Base-by-base conservation (phyloP, 1,140 invertebrate genomes). In the Caenorhabditis briggsae region DNA sequence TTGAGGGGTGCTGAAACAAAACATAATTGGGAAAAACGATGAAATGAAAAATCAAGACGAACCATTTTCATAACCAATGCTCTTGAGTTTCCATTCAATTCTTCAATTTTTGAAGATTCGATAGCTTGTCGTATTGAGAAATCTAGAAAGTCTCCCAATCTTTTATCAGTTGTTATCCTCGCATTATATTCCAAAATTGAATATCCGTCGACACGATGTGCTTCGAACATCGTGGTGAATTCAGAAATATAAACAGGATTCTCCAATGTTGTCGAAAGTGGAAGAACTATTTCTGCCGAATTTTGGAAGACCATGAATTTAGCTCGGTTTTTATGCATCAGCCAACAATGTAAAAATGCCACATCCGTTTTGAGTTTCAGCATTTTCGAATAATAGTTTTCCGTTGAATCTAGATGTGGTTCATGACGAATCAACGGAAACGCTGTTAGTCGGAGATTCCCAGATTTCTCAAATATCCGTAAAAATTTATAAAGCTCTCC, bases 281-380 rank as follows among this genome's bases (percentile, higher is more conserved):
- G 70, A 50, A 78, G 46, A 78, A 78, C 70, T 50, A 50, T 50
- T 78, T 78, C 70, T 6, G 70, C 70, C n/a, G 70, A 78, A n/a
- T 78, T 78, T 78, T 78, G 70, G 46, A 78, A 78, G 18, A 78
- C 53, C 46, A 78, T 78, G 14, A 78, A 78, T 25, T 78, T 78
- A 0, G 70, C 70, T 23, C 70, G 70, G 20, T 48, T 78, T 53
- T 78, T 78, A 43, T 78, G 70, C 70, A 78, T 78, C 5, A 78
- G 70, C 70, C 70, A 78, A 50, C 70, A 78, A 50, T 78, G 43
- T 11, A 78, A 50, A 78, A 53, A 46, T 2, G 70, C n/a, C n/a
- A 78, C 5, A n/a, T 78, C 70, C 53, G 70, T 50, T 25, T 78
- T 78, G 7, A 78, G 70, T 78, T 78, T 78, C 14, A 78, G 20